phyloP scores from a whole-genome alignment of 2,888 invertebrate species.

The Poecilobothrus nobilitatus region DNA sequence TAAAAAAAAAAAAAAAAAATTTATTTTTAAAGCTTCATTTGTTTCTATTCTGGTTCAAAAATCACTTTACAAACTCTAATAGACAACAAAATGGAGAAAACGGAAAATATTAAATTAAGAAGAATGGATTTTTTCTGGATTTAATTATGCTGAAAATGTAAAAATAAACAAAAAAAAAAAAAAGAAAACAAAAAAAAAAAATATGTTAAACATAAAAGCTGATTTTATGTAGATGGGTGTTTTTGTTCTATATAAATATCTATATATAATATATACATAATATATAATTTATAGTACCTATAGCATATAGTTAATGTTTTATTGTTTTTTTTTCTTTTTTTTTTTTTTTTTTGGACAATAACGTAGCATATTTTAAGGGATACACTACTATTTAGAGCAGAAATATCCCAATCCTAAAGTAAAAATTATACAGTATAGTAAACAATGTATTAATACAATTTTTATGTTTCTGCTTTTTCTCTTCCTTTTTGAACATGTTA shows the following conservation, averaged over 20 bases:
- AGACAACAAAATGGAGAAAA: not conserved
- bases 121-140: not conserved
- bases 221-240: not conserved
- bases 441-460: not conserved
- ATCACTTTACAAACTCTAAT: not conserved
- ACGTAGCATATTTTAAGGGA: not conserved
- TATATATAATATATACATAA: too few species aligned
- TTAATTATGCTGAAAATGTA: conserved; percentile 6
- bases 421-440: not conserved
- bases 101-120: not conserved
- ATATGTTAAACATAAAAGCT: not conserved
- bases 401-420: not conserved
- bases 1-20: too few species aligned
- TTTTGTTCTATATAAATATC: not conserved
- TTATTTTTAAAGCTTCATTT: not conserved
- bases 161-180: not conserved
- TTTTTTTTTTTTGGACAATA: too few species aligned
- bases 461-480: not conserved
- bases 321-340: too few species aligned
- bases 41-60: not conserved
- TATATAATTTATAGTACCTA: too few species aligned
- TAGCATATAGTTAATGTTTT: too few species aligned
- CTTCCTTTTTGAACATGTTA: too few species aligned
- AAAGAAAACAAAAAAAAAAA: not conserved
- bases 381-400: not conserved